Conservation (phyloP, 2,113 vertebrate genomes). For the Ptilonorhynchus violaceus region DNA sequence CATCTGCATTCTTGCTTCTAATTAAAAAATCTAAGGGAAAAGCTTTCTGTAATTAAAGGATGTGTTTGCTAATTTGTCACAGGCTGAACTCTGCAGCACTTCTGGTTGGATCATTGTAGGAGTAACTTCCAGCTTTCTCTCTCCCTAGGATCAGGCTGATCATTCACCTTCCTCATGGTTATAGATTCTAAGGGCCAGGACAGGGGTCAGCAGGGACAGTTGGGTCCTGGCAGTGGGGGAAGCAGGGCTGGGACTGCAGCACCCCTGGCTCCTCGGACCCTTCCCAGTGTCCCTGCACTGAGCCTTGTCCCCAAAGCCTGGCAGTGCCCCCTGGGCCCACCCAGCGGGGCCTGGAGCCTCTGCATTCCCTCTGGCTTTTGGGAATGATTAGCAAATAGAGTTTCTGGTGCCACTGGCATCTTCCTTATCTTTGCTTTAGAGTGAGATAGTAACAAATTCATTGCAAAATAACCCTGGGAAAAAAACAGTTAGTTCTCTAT, state of each 20-base stretch:
- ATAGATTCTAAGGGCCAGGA: not conserved
- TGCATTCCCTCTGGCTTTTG: not conserved
- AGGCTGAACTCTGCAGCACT: not conserved
- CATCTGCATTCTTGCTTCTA: not conserved
- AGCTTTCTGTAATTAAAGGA: not conserved
- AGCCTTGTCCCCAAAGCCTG: fast-evolving
- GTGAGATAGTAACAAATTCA: not conserved
- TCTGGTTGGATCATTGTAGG: not conserved
- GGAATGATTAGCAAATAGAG: too few relatives aligned
- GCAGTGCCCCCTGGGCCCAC: not conserved
- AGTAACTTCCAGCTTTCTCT: not conserved
- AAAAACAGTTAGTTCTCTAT: not conserved
- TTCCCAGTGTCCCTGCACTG: fast-evolving
- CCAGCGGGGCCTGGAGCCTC: not conserved
- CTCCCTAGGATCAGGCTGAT: not conserved
- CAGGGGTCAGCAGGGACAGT: not conserved
- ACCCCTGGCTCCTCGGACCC: fast-evolving
- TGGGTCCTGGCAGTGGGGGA: fast-evolving
- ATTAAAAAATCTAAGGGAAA: not conserved
- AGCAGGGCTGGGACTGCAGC: not conserved
- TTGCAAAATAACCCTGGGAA: not conserved
- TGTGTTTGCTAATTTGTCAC: not conserved
- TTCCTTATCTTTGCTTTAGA: not conserved
- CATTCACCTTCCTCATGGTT: too few relatives aligned
- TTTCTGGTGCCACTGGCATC: not conserved